phyloP scores from a whole-genome alignment of 2,888 invertebrate genomes.

The Lycocerus yunnanus region DNA sequence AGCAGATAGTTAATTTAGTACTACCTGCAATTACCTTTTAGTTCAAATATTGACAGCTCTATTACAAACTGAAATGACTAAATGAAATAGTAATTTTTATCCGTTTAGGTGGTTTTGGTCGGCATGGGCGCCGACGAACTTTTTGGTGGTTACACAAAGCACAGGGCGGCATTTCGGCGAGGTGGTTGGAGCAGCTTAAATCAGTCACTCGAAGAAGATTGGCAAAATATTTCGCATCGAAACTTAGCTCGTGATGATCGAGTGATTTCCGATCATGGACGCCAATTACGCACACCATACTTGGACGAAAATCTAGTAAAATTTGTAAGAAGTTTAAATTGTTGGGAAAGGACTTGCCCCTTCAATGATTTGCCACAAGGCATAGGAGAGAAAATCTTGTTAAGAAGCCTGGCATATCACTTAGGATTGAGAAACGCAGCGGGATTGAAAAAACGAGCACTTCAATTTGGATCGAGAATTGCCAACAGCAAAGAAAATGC shows the following conservation, averaged over 20 bases:
- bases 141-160: constrained; percentile 91
- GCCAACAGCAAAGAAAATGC: constrained; percentile 91
- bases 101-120: constrained; percentile 70
- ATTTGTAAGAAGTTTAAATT: constrained; percentile 66
- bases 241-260: constrained; percentile 96
- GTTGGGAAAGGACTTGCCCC: constrained; percentile 66
- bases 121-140: constrained; percentile 98
- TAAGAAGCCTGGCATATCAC: constrained; percentile 73
- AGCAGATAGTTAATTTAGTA: too few relatives aligned
- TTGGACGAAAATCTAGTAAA: constrained; percentile 73
- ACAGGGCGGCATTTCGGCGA: constrained; percentile 73
- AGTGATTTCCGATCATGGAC: constrained; percentile 86
- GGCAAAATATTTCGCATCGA: constrained; percentile 82
- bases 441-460: constrained; percentile 84
- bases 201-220: constrained; percentile 69
- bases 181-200: constrained; percentile 60
- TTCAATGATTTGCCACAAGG: constrained; percentile 68
- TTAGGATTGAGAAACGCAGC: constrained; percentile 69
- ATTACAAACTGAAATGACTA: too few relatives aligned
- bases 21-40: too few relatives aligned
- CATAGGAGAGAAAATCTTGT: constrained; percentile 89
- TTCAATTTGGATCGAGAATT: constrained; percentile 97
- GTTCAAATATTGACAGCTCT: too few relatives aligned
- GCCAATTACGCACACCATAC: constrained; percentile 81
- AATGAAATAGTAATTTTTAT: too few relatives aligned